Evolutionary conservation across 2,113 vertebrate genomes (phyloP).

Genomic region (Girardinichthys multiradiatus): DNA sequence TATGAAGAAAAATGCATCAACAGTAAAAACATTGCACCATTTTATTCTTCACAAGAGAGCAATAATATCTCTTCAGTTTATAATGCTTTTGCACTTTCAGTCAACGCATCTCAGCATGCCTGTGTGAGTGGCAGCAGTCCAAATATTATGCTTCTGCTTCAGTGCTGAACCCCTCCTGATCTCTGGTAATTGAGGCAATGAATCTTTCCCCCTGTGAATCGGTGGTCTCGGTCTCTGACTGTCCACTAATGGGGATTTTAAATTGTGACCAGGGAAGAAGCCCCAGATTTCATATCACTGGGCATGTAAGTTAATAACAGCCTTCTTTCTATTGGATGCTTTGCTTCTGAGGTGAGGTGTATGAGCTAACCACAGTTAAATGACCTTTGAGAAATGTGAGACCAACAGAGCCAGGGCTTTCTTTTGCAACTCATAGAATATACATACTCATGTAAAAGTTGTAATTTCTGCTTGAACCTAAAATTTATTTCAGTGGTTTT

Average conservation of each 20-base stretch:
- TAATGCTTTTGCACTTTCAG: not conserved
- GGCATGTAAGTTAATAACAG: conserved; percentile 55
- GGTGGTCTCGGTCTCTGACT: conserved; percentile 41
- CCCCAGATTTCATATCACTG: conserved; percentile 69
- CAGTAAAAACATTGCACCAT: conserved; percentile 3
- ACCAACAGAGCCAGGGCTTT: not conserved
- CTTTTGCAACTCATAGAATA: too few relatives aligned
- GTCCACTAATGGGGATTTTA: conserved; percentile 63
- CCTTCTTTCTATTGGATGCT: conserved; percentile 33
- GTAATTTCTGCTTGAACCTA: too few relatives aligned
- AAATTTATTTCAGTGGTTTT: not conserved
- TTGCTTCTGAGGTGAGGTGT: conserved; percentile 29
- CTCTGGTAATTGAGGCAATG: conserved; percentile 34
- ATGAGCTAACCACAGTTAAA: not conserved
- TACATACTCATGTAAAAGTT: too few relatives aligned
- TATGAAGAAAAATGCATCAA: not conserved
- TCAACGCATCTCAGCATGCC: not conserved
- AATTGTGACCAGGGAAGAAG: conserved; percentile 58
- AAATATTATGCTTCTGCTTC: conserved; percentile 15
- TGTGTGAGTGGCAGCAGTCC: not conserved
- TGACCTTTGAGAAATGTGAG: not conserved
- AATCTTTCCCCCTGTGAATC: conserved; percentile 37
- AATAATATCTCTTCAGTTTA: conserved; percentile 6
- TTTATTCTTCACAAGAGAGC: not conserved
- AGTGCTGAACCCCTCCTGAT: conserved; percentile 19